Evolutionary conservation across 2,888 invertebrate species (phyloP).

Genomic region (Gortyna flavago): DNA sequence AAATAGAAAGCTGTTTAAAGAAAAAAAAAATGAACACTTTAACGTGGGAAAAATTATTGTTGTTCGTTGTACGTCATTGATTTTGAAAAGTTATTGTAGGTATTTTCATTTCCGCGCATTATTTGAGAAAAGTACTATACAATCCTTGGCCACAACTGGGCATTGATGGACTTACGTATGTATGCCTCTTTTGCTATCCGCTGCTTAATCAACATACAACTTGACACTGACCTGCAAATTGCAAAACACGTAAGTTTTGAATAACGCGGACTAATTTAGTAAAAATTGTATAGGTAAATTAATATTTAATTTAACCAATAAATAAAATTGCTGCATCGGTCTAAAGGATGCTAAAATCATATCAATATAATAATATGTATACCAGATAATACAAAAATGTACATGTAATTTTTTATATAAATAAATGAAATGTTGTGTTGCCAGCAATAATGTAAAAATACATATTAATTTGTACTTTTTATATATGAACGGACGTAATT

Average conservation of each 20-base stretch:
- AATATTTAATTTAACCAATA: constrained; percentile 1
- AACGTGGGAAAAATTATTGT: no score
- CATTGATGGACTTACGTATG: no score
- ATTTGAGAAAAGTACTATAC: no score
- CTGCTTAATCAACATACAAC: neutral
- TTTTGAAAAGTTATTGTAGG: no score
- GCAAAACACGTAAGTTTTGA: neutral
- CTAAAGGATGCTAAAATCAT: constrained; percentile 67
- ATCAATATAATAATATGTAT: constrained; percentile 66
- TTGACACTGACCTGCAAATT: neutral
- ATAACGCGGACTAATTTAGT: neutral
- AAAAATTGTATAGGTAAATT: neutral
- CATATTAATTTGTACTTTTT: constrained; percentile 57
- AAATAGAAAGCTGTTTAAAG: no score
- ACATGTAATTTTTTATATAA: constrained; percentile 56
- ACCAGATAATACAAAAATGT: constrained; percentile 39
- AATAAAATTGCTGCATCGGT: constrained; percentile 27
- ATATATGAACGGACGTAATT: constrained; percentile 68
- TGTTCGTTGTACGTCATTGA: no score
- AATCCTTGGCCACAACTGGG: no score
- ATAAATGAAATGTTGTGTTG: constrained; percentile 50
- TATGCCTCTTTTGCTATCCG: no score
- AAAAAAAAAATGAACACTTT: no score
- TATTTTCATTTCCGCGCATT: no score
- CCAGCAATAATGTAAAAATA: constrained; percentile 61